Evolutionary conservation across 2,888 invertebrate species (phyloP).

Genomic region (Spodoptera picta): DNA sequence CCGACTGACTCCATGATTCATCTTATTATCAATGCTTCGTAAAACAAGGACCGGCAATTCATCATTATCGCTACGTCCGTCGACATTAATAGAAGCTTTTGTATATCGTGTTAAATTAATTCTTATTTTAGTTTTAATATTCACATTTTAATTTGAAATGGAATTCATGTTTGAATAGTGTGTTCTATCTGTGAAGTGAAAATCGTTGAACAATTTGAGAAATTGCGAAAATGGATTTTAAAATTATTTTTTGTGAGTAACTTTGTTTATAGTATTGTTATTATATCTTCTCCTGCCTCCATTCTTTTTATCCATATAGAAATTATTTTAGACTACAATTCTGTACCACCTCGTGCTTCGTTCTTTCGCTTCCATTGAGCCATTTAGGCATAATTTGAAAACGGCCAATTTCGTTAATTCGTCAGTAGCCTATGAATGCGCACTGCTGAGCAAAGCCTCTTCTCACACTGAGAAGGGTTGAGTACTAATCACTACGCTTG

Average conservation of each 20-base stretch:
- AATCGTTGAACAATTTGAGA: neutral
- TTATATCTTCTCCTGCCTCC: neutral
- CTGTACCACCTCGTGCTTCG: too few species aligned
- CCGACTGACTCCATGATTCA: constrained; percentile 27
- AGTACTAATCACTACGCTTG: too few species aligned
- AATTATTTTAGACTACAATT: too few species aligned
- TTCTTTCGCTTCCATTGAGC: too few species aligned
- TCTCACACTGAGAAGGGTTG: too few species aligned
- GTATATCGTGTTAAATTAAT: constrained; percentile 18
- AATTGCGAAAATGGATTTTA: constrained; percentile 35
- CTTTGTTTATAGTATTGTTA: neutral
- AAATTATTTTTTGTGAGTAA: constrained; percentile 31
- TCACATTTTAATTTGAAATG: constrained; percentile 3
- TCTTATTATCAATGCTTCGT: constrained; percentile 28
- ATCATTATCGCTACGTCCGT: constrained; percentile 33
- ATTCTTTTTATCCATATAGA: too few species aligned
- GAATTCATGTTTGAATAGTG: constrained; percentile 1
- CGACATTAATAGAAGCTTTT: constrained; percentile 34
- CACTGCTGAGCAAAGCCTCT: too few species aligned
- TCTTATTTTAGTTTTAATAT: constrained; percentile 6
- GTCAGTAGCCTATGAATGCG: too few species aligned
- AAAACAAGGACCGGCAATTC: constrained; percentile 41
- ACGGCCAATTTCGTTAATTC: too few species aligned
- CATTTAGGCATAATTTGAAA: too few species aligned
- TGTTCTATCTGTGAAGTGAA: constrained; percentile 24